These are phyloP conservation scores for Magallana ariakensis DNA, from an alignment of 1,140 invertebrate genomes.

Conservation along the genomic window DNA sequence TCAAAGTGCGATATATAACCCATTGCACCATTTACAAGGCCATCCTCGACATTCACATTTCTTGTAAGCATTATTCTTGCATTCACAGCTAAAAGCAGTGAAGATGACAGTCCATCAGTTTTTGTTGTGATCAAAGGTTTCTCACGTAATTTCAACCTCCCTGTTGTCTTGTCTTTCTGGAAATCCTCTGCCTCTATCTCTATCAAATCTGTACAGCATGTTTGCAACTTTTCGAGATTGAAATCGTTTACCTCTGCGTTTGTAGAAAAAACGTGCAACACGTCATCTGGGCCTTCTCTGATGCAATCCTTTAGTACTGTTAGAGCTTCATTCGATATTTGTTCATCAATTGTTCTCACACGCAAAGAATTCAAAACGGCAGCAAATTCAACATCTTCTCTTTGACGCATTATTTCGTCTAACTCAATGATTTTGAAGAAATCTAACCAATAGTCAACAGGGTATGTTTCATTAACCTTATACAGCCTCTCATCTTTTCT, in stretches of 20 bases:
- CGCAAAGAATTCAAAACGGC: slow-evolving; percentile 35
- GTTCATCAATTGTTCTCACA: background rate
- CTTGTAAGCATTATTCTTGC: slow-evolving; percentile 37
- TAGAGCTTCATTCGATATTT: background rate
- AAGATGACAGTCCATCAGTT: background rate
- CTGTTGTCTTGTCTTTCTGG: slow-evolving; percentile 23
- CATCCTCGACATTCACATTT: slow-evolving; percentile 43
- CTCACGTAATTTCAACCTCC: background rate
- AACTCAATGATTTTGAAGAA: slow-evolving; percentile 10
- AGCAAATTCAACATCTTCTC: background rate
- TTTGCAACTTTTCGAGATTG: slow-evolving; percentile 16
- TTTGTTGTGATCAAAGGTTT: background rate
- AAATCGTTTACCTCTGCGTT: slow-evolving; percentile 41
- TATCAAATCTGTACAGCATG: background rate
- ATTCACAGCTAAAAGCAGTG: background rate
- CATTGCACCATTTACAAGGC: slow-evolving; percentile 42
- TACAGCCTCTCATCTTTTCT: background rate
- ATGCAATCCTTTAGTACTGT: background rate
- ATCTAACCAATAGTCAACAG: slow-evolving; percentile 42
- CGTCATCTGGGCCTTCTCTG: slow-evolving; percentile 19
- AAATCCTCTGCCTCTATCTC: background rate
- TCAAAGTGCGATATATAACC: background rate
- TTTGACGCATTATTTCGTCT: slow-evolving; percentile 50
- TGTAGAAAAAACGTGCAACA: slow-evolving; percentile 44
- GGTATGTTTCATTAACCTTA: background rate